These are phyloP conservation scores for Salminus brasiliensis DNA, from an alignment of 2,113 vertebrate genomes.

Conservation along the genomic window DNA sequence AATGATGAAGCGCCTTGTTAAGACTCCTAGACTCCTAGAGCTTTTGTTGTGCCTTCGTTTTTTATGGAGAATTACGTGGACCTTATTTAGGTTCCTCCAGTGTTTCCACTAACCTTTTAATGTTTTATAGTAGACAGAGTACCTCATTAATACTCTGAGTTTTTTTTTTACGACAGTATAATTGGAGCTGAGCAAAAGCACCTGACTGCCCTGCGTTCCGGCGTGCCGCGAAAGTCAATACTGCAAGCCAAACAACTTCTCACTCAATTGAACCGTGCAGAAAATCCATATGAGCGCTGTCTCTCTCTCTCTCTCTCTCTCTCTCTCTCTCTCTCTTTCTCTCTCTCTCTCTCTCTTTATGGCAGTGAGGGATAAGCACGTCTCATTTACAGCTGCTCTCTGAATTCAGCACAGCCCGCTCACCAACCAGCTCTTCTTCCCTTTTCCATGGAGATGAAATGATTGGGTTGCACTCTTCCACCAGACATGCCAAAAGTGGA, in stretches of 20 bases:
- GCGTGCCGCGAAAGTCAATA: conserved; percentile 91
- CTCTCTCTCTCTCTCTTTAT: conserved; percentile 75
- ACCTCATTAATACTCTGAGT: conserved; percentile 82
- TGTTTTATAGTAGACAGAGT: conserved; percentile 75
- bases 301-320: conserved; percentile 78
- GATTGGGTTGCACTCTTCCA: not conserved
- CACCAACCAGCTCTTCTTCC: not conserved
- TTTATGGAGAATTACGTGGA: not conserved
- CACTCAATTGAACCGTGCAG: conserved; percentile 92
- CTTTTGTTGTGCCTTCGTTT: conserved; percentile 1
- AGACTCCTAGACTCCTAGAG: not conserved
- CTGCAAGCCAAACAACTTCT: conserved; percentile 98
- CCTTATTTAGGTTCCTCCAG: conserved; percentile 70
- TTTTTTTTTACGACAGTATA: conserved; percentile 91
- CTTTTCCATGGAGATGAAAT: not conserved
- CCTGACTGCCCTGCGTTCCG: conserved; percentile 89
- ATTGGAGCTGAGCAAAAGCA: conserved; percentile 94
- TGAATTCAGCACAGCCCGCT: not conserved
- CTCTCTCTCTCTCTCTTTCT: conserved; percentile 77
- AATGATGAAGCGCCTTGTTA: conserved; percentile 24
- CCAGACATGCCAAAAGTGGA: not conserved
- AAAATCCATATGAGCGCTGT: conserved; percentile 92
- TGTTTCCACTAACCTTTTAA: conserved; percentile 25
- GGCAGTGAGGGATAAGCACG: conserved; percentile 13
- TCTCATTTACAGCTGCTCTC: conserved; percentile 18